Base-by-base conservation (phyloP, 2,797 vertebrate genomes). In the Myiothlypis coronata region DNA sequence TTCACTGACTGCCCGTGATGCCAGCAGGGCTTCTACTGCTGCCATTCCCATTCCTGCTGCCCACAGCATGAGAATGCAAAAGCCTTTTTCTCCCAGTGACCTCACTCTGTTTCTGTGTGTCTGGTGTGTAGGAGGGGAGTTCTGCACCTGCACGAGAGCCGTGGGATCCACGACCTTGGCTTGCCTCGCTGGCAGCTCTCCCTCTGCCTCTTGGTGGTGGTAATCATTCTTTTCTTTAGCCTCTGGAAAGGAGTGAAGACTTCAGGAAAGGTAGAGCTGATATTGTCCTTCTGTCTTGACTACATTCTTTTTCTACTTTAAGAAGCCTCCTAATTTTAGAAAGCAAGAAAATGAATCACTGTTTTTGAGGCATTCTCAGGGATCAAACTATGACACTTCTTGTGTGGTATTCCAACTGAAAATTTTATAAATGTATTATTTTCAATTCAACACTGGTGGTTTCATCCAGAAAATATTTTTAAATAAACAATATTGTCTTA, bases 191-290 rank as follows among this genome's bases (percentile, higher is more conserved):
- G 99, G 99, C 98, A 99, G 30, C 98, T 99, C 59, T 83, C 96
- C 30, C 93, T 99, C 83, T 99, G 99, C 90, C 98, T 99, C 52
- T 93, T 99, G 49, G 97, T 98, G 43, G 99, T 99, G 24, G 98
- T 99, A 67, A 97, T 99, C 91, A 98, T 99, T 93, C 98, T 99
- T 87, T 99, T 99, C 97, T 99, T 99, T 96, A 99, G 99, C 96
- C 97, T 99, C 76, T 99, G 99, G 99, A 99, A 99, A 98, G 99
- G 99, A 9, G 99, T 99, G 96, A 99, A 99, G 97, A 99, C 99
- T 12, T 99, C 99, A 12, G 99, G 99, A 96, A 99, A 99, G 99
- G 99, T 99, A 98, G 80, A 91, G 71, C 41, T 91, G 77, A 90
- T 35, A 32, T 14, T 94, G 63, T 91, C 79, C 53, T 88, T 67